Evolutionary conservation across 2,113 vertebrate genomes (phyloP).

Genomic region (Puntigrus tetrazona): DNA sequence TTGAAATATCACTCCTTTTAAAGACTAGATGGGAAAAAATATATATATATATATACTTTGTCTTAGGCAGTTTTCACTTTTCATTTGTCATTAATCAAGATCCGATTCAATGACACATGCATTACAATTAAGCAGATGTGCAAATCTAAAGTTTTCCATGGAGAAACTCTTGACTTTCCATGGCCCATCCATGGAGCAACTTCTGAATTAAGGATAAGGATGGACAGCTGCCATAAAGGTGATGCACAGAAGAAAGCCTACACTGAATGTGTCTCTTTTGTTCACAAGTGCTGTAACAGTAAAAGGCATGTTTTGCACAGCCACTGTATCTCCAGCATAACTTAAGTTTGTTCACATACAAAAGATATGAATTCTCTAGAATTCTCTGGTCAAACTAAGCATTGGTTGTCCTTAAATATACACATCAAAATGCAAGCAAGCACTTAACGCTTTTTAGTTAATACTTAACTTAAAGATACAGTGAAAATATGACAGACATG

Average conservation of each 20-base stretch:
- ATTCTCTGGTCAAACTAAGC: slow-evolving; percentile 14
- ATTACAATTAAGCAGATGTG: slow-evolving; percentile 41
- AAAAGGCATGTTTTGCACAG: slow-evolving; percentile 66
- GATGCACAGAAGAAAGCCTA: slow-evolving; percentile 64
- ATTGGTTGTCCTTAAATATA: background rate
- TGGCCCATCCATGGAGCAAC: slow-evolving; percentile 21
- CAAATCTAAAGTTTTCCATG: slow-evolving; percentile 23
- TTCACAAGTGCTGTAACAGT: slow-evolving; percentile 63
- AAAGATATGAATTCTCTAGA: slow-evolving; percentile 11
- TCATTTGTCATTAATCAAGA: slow-evolving; percentile 42
- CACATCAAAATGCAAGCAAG: background rate
- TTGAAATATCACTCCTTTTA: slow-evolving; percentile 3
- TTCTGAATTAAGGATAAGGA: slow-evolving; percentile 44
- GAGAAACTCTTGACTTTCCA: slow-evolving; percentile 28
- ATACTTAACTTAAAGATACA: background rate
- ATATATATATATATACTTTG: too few species aligned
- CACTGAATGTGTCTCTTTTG: slow-evolving; percentile 72
- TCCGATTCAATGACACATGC: slow-evolving; percentile 41
- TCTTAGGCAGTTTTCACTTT: slow-evolving; percentile 27
- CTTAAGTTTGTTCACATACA: slow-evolving; percentile 33
- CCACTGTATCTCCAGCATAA: slow-evolving; percentile 51
- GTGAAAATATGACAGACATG: slow-evolving; percentile 41
- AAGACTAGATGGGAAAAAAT: slow-evolving; percentile 4
- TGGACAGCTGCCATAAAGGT: slow-evolving; percentile 72
- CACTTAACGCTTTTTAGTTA: background rate